Conservation (phyloP, 2,888 invertebrate genomes). For the Meliscaeva auricollis region DNA sequence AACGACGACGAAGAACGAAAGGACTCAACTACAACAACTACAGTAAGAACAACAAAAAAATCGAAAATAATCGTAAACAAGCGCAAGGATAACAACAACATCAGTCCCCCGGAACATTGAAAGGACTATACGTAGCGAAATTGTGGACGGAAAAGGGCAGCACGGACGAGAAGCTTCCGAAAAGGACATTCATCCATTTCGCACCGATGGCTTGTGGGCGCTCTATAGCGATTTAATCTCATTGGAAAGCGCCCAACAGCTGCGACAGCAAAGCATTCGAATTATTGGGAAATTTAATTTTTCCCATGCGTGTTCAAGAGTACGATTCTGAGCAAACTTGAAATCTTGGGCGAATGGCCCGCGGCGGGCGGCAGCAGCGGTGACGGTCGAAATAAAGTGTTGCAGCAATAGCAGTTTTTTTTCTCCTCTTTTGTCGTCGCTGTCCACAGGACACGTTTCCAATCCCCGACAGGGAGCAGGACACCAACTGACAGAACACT, state of each 20-base stretch:
- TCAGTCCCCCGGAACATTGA: constrained; percentile 38
- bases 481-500: constrained; percentile 33
- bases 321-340: not conserved
- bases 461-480: too few species aligned
- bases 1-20: constrained; percentile 31
- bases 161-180: constrained; percentile 38
- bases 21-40: constrained; percentile 11
- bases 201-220: constrained; percentile 82
- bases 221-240: constrained; percentile 84
- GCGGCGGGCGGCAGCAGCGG: not conserved
- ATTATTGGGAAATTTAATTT: constrained; percentile 79
- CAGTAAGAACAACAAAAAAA: constrained; percentile 28
- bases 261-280: constrained; percentile 80
- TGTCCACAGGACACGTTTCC: not conserved
- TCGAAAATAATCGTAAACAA: constrained; percentile 71
- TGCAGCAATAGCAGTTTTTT: constrained; percentile 16
- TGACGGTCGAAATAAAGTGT: not conserved
- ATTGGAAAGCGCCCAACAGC: constrained; percentile 83
- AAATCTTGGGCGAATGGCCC: not conserved
- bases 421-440: not conserved
- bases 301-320: constrained; percentile 77
- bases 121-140: constrained; percentile 24
- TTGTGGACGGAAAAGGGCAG: not conserved
- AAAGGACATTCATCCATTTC: constrained; percentile 76
- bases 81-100: constrained; percentile 72